Evolutionary conservation across 2,113 vertebrate species (phyloP), one percentile per base, ranked within the genome.

Genomic region (Megaceryle maxima): DNA sequence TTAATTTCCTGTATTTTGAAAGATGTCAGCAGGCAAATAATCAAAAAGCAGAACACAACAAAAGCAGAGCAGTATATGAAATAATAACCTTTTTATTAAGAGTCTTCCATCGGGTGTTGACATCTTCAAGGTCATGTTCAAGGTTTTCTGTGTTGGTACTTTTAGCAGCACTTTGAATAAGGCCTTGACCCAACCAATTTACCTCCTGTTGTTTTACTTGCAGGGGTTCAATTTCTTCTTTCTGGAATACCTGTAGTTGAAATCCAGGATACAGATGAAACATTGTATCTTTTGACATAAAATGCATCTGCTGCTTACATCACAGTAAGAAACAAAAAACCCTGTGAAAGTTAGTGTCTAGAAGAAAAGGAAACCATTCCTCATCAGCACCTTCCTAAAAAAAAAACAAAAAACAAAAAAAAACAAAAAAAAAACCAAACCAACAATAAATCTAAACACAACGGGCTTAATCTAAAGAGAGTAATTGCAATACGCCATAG

Each of bases 71-170:
- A 87, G 56, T 60, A 87, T 31, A 85, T 3, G 59, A 83, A 29
- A 86, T 83, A 70, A 85, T 51, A 86, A 99, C 99, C 99, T 99
- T 99, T 96, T 99, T 99, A 97, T 99, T 99, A 87, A 99, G 98
- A 26, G 99, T 99, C 95, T 99, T 99, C 99, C 99, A 99, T 57
- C 98, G 98, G 7, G 97, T 92, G 87, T 98, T 99, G 94, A 98
- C 97, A 35, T 98, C 98, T 12, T 99, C 99, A 87, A 99, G 96
- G 96, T 99, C 99, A 2, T 92, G 98, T 83, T 99, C 99, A 44
- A 99, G 98, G 66, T 96, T 97, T 95, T 98, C 98, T 33, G 98
- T 99, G 97, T 97, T 98, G 83, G 98, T 98, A 85, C 97, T 98
- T 98, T 99, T 99, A 68, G 98, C 97, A 59, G 99, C 99, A 15